A percentile compares a stretch with the other conserved stretches of the same genome.
Conservation (phyloP, 1,140 invertebrate genomes). For the Temnothorax nylanderi region DNA sequence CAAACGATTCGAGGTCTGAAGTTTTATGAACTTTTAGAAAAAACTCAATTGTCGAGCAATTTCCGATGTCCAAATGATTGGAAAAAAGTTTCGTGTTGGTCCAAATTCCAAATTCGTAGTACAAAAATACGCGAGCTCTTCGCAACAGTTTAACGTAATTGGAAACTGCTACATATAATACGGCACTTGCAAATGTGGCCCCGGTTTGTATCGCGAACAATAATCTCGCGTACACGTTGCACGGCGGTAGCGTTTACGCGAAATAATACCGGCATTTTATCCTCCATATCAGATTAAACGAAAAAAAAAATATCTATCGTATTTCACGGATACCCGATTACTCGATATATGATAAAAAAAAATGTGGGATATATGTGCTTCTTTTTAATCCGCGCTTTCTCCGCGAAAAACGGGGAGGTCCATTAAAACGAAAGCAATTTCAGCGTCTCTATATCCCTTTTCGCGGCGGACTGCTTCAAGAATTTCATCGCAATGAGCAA, state of each 20-base stretch:
- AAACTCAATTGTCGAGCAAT: background rate
- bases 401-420: background rate
- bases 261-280: constrained; percentile 37
- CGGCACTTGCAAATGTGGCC: background rate
- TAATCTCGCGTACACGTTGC: background rate
- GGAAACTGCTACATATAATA: background rate
- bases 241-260: constrained; percentile 5
- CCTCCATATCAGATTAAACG: background rate
- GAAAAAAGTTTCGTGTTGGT: background rate
- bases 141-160: constrained; percentile 24
- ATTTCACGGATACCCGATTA: constrained; percentile 25
- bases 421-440: constrained; percentile 33
- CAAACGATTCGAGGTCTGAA: background rate
- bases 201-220: background rate
- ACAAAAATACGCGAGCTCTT: background rate
- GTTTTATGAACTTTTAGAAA: constrained; percentile 10
- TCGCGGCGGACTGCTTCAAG: background rate
- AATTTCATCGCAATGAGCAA: constrained; percentile 38
- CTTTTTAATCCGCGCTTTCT: background rate
- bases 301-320: constrained; percentile 18
- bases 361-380: background rate
- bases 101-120: background rate
- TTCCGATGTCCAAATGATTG: background rate
- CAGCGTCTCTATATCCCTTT: no score
- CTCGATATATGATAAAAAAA: constrained; percentile 17